These are phyloP conservation scores for Drosophila sproati DNA, from an alignment of 1,140 invertebrate species.

Conservation along the genomic window DNA sequence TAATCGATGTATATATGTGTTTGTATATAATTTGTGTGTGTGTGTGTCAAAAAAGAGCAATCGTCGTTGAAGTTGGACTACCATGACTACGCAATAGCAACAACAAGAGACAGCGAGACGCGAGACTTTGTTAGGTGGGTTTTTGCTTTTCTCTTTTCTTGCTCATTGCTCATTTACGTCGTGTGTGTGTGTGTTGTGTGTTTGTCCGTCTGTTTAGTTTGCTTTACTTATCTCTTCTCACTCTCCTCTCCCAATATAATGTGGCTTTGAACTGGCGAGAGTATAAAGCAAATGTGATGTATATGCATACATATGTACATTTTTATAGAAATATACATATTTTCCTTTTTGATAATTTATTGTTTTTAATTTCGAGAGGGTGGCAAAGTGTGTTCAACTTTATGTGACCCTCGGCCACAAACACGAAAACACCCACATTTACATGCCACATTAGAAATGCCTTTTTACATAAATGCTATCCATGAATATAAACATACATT, in stretches of 20 bases:
- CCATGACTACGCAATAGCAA: constrained; percentile 81
- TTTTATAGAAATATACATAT: constrained; percentile 28
- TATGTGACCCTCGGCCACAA: constrained; percentile 33
- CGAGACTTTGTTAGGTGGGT: constrained; percentile 43
- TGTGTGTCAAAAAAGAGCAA: constrained; percentile 60
- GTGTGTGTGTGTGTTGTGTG: constrained; percentile 20
- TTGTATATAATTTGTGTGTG: neutral
- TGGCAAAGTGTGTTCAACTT: constrained; percentile 49
- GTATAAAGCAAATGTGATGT: constrained; percentile 54
- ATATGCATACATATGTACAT: constrained; percentile 35
- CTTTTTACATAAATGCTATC: constrained; percentile 6
- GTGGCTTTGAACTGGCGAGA: constrained; percentile 31
- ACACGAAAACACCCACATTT: constrained; percentile 20
- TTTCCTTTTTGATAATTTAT: constrained; percentile 67
- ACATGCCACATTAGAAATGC: constrained; percentile 13
- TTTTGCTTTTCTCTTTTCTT: constrained; percentile 43
- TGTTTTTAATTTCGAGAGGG: constrained; percentile 73
- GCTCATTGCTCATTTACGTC: constrained; percentile 36
- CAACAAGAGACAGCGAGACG: constrained; percentile 60
- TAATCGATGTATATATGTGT: constrained; percentile 59
- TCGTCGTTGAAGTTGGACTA: constrained; percentile 73
- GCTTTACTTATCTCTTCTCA: constrained; percentile 28
- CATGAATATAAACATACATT: neutral
- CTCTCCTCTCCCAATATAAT: constrained; percentile 19
- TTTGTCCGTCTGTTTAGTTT: constrained; percentile 34